A percentile compares a stretch with the other conserved stretches of the same genome.
Evolutionary conservation across 1,140 invertebrate species (phyloP).

Genomic region (Thalassaphorura encarpata): DNA sequence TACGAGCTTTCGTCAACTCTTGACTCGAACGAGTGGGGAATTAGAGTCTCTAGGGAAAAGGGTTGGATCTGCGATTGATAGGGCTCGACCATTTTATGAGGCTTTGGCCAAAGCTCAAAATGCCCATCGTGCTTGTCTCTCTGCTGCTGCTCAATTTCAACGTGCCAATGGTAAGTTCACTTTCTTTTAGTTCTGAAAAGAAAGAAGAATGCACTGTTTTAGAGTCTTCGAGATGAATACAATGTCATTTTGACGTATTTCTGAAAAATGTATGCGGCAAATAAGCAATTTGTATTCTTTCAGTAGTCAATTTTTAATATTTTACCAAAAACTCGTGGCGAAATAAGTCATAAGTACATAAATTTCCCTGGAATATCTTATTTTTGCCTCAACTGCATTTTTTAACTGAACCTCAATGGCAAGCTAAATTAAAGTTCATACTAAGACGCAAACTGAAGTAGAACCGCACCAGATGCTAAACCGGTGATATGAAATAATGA

Average conservation of each 20-base stretch:
- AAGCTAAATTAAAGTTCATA: no score
- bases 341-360: no score
- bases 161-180: slow-evolving; percentile 65
- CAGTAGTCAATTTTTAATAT: not conserved
- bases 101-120: slow-evolving; percentile 50
- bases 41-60: slow-evolving; percentile 74
- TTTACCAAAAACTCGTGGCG: not conserved
- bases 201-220: not conserved
- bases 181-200: not conserved
- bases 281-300: not conserved
- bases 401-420: no score
- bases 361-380: no score
- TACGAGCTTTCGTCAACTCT: slow-evolving; percentile 64
- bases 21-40: slow-evolving; percentile 41
- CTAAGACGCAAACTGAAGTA: no score
- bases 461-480: no score
- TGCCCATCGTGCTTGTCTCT: slow-evolving; percentile 71
- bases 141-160: slow-evolving; percentile 83
- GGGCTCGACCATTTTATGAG: slow-evolving; percentile 85
- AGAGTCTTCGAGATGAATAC: not conserved
- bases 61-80: slow-evolving; percentile 73
- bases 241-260: not conserved
- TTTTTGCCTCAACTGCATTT: no score
- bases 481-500: no score
- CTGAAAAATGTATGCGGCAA: not conserved